Percentiles rank a stretch among this genome's conserved stretches.
Conservation (phyloP, 2,797 vertebrate genomes). For the Pterois miles region DNA sequence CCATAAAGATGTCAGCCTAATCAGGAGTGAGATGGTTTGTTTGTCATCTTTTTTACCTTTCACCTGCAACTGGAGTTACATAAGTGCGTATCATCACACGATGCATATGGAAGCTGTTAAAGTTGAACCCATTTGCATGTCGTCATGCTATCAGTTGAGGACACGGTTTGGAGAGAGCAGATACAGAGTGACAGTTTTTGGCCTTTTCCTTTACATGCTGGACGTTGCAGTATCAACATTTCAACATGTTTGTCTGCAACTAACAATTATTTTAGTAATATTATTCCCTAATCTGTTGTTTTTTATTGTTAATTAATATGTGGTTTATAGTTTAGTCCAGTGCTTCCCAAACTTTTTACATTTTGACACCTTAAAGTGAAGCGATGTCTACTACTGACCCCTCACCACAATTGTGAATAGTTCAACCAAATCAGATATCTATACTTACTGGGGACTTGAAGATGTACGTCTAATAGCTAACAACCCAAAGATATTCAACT, state of each 20-base stretch:
- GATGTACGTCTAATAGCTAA: background rate
- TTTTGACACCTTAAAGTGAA: too few relatives aligned
- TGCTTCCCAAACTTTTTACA: background rate
- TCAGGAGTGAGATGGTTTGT: background rate
- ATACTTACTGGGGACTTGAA: too few relatives aligned
- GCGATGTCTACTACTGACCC: too few relatives aligned
- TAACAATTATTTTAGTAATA: background rate
- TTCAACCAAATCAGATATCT: too few relatives aligned
- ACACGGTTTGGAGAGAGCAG: background rate
- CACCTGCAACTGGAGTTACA: slow-evolving; percentile 37
- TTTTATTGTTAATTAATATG: background rate
- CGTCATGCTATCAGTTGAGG: background rate
- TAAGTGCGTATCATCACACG: background rate
- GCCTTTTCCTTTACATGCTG: background rate
- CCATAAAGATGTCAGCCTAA: slow-evolving; percentile 51
- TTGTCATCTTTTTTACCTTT: slow-evolving; percentile 27
- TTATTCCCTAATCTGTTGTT: background rate
- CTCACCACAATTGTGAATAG: background rate
- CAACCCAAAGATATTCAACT: background rate
- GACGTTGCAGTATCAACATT: background rate
- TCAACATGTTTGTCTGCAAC: background rate
- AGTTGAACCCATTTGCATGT: background rate
- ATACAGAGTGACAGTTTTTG: background rate
- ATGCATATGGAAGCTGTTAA: slow-evolving; percentile 13
- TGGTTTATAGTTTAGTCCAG: background rate